A percentile compares a stretch with the other conserved stretches of the same genome.
Evolutionary conservation across 1,140 invertebrate species (phyloP).

Genomic region (Babylonia areolata): DNA sequence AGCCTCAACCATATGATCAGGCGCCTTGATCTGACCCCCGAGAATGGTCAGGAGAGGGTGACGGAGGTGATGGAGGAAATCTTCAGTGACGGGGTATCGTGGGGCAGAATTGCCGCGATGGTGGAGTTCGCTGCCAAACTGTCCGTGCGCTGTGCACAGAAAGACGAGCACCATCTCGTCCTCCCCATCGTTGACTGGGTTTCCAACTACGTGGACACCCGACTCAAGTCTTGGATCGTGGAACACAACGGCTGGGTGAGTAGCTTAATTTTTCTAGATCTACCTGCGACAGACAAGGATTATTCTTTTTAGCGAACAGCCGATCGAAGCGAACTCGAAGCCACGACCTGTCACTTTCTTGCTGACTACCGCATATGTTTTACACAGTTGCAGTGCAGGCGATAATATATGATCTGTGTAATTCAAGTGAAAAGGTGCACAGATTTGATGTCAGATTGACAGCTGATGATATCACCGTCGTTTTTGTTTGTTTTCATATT

Average conservation of each 20-base stretch:
- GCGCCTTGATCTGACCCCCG: constrained; percentile 68
- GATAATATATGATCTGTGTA: too few relatives aligned
- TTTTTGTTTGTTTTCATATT: too few relatives aligned
- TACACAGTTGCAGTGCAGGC: too few relatives aligned
- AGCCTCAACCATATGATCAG: constrained; percentile 72
- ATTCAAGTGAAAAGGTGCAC: too few relatives aligned
- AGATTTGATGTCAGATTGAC: too few relatives aligned
- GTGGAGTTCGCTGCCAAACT: constrained; percentile 75
- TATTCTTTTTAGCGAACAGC: too few relatives aligned
- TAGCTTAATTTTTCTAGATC: constrained; percentile 28
- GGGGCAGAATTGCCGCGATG: constrained; percentile 76
- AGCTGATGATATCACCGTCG: too few relatives aligned
- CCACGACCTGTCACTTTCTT: too few relatives aligned
- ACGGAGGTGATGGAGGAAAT: constrained; percentile 74
- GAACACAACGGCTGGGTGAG: constrained; percentile 74
- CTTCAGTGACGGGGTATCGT: constrained; percentile 76
- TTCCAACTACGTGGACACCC: constrained; percentile 67
- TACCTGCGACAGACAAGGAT: too few relatives aligned
- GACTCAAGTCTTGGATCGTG: constrained; percentile 73
- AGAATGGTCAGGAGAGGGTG: constrained; percentile 73
- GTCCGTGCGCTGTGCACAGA: constrained; percentile 69
- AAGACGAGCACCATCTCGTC: constrained; percentile 67
- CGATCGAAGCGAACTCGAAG: too few relatives aligned
- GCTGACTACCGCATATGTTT: too few relatives aligned
- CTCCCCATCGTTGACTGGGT: constrained; percentile 74